phyloP scores from a whole-genome alignment of 2,113 vertebrate genomes.

The Eretmochelys imbricata region DNA sequence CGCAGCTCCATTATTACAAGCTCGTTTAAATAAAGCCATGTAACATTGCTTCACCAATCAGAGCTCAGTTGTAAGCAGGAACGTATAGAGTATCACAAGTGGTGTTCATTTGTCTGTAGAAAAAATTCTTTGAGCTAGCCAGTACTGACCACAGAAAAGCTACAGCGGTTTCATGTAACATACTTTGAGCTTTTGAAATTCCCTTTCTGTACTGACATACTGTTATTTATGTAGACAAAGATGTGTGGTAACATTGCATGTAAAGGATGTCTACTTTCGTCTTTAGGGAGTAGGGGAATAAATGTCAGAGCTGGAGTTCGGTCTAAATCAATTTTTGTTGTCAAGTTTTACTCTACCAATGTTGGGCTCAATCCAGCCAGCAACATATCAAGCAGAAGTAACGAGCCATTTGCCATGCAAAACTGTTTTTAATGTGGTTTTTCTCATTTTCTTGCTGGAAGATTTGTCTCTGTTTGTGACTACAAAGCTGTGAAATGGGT shows the following conservation, averaged over 20 bases:
- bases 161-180: constrained; percentile 18
- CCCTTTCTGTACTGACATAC: constrained; percentile 4
- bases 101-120: neutral
- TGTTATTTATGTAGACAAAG: constrained; percentile 29
- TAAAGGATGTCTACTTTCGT: constrained; percentile 37
- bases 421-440: neutral
- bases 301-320: neutral
- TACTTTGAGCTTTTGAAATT: constrained; percentile 24
- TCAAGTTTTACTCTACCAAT: constrained; percentile 13
- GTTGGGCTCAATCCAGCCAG: neutral
- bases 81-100: neutral
- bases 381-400: neutral
- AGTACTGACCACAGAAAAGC: neutral
- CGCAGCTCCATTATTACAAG: neutral
- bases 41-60: rapidly evolving
- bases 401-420: neutral
- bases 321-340: neutral
- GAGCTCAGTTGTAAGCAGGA: neutral
- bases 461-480: constrained; percentile 50
- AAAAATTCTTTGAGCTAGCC: neutral
- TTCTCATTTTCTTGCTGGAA: constrained; percentile 46
- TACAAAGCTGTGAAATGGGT: constrained; percentile 59
- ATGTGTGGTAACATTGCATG: neutral
- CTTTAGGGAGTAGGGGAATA: neutral
- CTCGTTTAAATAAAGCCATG: rapidly evolving